Evolutionary conservation across 2,888 invertebrate genomes (phyloP), one percentile per base, ranked within the genome.

Genomic region (Leucophenga maculata): DNA sequence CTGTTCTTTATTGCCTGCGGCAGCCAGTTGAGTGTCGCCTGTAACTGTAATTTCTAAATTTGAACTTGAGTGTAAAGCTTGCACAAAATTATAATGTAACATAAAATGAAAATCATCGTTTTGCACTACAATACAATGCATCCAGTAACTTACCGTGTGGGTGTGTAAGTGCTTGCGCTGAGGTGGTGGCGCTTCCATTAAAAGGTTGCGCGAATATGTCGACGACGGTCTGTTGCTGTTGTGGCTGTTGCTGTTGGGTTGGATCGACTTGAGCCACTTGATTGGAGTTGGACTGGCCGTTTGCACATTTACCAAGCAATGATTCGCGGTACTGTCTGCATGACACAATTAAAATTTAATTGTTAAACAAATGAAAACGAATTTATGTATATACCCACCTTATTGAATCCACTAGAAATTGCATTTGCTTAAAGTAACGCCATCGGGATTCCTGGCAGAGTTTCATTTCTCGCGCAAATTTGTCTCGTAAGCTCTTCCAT

Each of bases 401-500:
- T 64, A 86, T 86, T 11, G 87, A 87, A 74, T 86, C 86, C 22
- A 86, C 87, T 6, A 86, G 74, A 74, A 86, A 86, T 70, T 86
- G 86, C 86, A 86, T 86, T 74, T 86, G 87, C 69, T 86, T 86
- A 55, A 86, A 86, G 71, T 86, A 86, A 48, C 86, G 87, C 86
- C 86, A 86, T 62, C 86, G 86, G 55, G 86, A 86, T 76, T 86
- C 86, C 70, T 86, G 85, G 71, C 86, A 86, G 68, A 87, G 66
- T 74, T 86, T 86, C 87, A 86, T 86, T 74, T 86, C 86, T 16
- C 86, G 82, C n/a, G 86, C 86, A 66, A 86, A 86, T 77, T 87
- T 87, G 62, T 86, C 86, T 6, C 86, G 86, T 72, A 86, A 73
- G 70, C 86, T 86, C 72, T 86, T 86, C 86, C 86, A 86, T 8